These are phyloP conservation scores for Halictus ligatus DNA, from an alignment of 2,888 invertebrate species.

Conservation along the genomic window DNA sequence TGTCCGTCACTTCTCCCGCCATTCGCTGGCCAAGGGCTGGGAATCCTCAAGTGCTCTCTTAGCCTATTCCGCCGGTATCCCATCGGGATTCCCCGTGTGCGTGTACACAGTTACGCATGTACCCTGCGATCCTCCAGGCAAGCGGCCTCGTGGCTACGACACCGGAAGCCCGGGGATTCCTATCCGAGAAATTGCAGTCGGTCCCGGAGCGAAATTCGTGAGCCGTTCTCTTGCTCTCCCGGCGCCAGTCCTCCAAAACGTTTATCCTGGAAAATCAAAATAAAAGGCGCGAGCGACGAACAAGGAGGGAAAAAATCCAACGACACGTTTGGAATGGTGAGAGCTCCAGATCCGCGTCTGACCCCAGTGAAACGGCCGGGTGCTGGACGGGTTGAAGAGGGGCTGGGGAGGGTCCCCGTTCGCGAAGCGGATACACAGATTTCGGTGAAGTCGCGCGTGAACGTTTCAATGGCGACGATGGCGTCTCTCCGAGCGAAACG, in stretches of 20 bases:
- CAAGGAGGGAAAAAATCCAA: not conserved
- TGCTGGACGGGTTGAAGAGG: not conserved
- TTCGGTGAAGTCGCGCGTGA: conserved; percentile 32
- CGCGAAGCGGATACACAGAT: not conserved
- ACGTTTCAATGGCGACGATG: conserved; percentile 44
- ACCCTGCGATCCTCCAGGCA: conserved; percentile 1
- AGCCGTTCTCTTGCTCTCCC: not conserved
- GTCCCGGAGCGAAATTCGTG: conserved; percentile 13
- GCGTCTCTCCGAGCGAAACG: conserved; percentile 16
- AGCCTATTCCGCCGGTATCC: conserved; percentile 56
- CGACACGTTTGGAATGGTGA: not conserved
- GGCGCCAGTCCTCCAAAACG: not conserved
- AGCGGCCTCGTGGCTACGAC: conserved; percentile 8
- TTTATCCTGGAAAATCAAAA: not conserved
- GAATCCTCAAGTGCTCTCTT: conserved; percentile 60
- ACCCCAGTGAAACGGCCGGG: not conserved
- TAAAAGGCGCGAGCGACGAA: not conserved
- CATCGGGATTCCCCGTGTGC: conserved; percentile 44
- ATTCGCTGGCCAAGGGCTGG: conserved; percentile 53
- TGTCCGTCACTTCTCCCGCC: conserved; percentile 60
- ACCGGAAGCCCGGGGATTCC: conserved; percentile 30
- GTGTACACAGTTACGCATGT: conserved; percentile 35
- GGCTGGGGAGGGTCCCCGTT: not conserved
- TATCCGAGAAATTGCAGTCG: conserved; percentile 37
- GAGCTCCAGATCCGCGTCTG: not conserved